phyloP scores from a whole-genome alignment of 2,113 vertebrate genomes.

The Mirounga angustirostris region DNA sequence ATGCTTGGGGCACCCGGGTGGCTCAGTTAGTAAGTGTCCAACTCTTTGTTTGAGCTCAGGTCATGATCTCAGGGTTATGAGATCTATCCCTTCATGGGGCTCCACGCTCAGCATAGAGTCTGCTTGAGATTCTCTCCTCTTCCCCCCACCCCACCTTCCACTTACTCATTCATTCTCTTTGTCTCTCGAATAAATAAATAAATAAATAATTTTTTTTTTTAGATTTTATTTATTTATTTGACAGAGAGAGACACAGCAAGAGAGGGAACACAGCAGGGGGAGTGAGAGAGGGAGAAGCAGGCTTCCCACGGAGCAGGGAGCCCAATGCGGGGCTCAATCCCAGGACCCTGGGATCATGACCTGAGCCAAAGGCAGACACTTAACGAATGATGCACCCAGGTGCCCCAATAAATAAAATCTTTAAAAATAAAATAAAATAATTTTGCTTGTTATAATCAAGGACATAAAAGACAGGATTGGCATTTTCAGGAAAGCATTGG shows the following conservation, averaged over 20 bases:
- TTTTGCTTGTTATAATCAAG: neutral
- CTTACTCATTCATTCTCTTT: neutral
- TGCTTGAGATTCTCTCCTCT: neutral
- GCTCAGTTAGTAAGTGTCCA: neutral
- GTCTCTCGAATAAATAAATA: neutral
- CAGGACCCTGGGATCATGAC: too few relatives aligned
- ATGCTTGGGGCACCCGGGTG: neutral
- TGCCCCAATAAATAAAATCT: neutral
- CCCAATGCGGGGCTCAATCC: too few relatives aligned
- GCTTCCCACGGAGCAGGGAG: too few relatives aligned
- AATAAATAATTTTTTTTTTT: neutral
- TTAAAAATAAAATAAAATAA: constrained; percentile 33
- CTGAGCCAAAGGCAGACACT: too few relatives aligned
- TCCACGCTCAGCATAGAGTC: neutral
- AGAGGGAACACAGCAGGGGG: too few relatives aligned
- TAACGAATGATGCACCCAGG: too few relatives aligned
- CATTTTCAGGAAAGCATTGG: neutral
- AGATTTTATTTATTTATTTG: too few relatives aligned
- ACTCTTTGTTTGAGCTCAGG: neutral
- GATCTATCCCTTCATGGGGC: neutral
- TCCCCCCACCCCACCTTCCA: neutral
- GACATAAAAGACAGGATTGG: neutral
- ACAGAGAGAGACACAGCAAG: too few relatives aligned
- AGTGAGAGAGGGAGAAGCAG: too few relatives aligned
- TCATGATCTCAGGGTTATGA: neutral